phyloP scores from a whole-genome alignment of 2,888 invertebrate species.

The Zele albiditarsus region DNA sequence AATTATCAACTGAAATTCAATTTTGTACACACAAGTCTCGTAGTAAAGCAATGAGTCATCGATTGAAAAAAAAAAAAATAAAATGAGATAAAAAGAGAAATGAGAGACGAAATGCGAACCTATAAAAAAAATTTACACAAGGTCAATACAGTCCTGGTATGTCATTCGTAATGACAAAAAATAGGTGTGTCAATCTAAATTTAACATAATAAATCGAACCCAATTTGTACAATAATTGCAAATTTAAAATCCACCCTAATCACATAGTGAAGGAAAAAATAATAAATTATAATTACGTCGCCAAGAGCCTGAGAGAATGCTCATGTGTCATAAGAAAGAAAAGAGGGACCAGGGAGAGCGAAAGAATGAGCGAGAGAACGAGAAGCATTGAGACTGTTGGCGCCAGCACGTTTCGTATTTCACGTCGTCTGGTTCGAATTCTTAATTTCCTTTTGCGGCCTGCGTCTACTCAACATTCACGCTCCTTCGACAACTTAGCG shows the following conservation, averaged over 20 bases:
- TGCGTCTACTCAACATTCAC: slow-evolving; percentile 31
- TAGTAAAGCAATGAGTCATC: too few relatives aligned
- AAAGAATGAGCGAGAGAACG: slow-evolving; percentile 27
- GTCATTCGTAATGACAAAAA: too few relatives aligned
- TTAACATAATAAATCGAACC: background rate
- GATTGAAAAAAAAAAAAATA: too few relatives aligned
- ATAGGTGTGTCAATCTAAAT: background rate
- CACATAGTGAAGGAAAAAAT: background rate
- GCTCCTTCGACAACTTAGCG: slow-evolving; percentile 28
- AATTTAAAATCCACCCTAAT: background rate
- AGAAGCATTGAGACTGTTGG: slow-evolving; percentile 54
- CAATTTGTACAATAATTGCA: background rate
- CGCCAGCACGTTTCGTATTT: slow-evolving; percentile 70
- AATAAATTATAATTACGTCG: background rate
- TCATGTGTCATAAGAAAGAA: slow-evolving; percentile 16
- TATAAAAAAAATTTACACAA: too few relatives aligned
- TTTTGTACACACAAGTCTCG: too few relatives aligned
- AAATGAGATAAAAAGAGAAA: too few relatives aligned
- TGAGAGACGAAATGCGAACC: too few relatives aligned
- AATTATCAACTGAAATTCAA: too few relatives aligned
- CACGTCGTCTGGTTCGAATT: slow-evolving; percentile 59
- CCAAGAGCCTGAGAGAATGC: slow-evolving; percentile 1
- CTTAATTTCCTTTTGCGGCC: slow-evolving; percentile 51
- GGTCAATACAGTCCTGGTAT: too few relatives aligned
- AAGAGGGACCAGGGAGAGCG: too few relatives aligned